These are phyloP conservation scores for Lasioglossum figueresi DNA, from an alignment of 2,888 invertebrate genomes.

Conservation along the genomic window DNA sequence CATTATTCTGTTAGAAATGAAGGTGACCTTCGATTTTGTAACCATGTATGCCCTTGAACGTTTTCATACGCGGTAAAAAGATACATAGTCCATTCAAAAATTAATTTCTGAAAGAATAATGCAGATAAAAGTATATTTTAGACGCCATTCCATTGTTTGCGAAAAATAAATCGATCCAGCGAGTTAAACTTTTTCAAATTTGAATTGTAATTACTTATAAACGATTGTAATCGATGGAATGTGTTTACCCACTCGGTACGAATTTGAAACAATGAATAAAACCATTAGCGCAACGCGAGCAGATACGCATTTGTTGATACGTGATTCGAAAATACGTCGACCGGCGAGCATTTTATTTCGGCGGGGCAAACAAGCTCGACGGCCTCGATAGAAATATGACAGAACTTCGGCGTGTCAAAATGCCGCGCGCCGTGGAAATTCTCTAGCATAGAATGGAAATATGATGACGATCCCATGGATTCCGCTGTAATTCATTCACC, in stretches of 20 bases:
- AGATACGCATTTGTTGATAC: background rate
- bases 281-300: background rate
- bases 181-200: background rate
- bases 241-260: background rate
- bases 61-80: too few species aligned
- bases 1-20: too few species aligned
- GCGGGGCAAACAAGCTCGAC: background rate
- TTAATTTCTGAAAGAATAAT: too few species aligned
- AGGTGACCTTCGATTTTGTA: too few species aligned
- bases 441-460: conserved; percentile 2
- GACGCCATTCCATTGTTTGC: too few species aligned
- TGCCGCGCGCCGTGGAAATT: background rate
- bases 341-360: background rate
- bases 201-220: background rate
- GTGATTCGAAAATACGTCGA: conserved; percentile 1
- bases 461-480: background rate
- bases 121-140: too few species aligned
- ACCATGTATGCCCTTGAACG: too few species aligned
- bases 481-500: background rate
- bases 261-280: background rate
- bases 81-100: too few species aligned
- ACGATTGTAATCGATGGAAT: background rate
- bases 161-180: too few species aligned
- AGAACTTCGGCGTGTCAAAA: background rate
- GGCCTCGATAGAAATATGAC: background rate